Evolutionary conservation across 2,888 invertebrate species (phyloP).

Genomic region (Malthinus seriepunctatus): DNA sequence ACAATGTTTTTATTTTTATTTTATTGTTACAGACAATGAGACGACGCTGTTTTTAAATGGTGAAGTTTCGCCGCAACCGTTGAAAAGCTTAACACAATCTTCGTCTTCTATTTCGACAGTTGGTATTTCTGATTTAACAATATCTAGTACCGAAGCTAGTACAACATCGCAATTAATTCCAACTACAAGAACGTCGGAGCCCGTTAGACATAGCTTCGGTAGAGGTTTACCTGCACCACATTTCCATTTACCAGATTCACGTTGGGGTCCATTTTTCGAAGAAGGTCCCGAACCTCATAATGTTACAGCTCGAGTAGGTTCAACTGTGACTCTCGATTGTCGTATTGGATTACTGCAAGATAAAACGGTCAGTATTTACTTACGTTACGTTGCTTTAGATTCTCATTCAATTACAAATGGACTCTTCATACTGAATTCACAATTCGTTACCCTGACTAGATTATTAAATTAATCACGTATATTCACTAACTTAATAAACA

Average conservation of each 20-base stretch:
- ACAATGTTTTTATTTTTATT: slow-evolving; percentile 1
- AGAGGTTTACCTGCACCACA: slow-evolving; percentile 44
- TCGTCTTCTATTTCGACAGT: slow-evolving; percentile 16
- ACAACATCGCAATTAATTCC: slow-evolving; percentile 14
- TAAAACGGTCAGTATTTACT: slow-evolving; percentile 58
- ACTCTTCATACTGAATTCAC: slow-evolving; percentile 4
- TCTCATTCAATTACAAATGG: slow-evolving; percentile 31
- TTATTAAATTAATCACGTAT: slow-evolving; percentile 17
- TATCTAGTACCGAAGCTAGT: slow-evolving; percentile 14
- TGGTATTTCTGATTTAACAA: slow-evolving; percentile 17
- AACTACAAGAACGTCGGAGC: slow-evolving; percentile 31
- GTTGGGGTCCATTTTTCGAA: slow-evolving; percentile 69
- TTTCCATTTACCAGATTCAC: slow-evolving; percentile 54
- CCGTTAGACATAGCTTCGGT: slow-evolving; percentile 43
- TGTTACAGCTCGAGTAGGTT: slow-evolving; percentile 62
- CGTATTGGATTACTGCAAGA: slow-evolving; percentile 64
- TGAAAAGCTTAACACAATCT: slow-evolving; percentile 22
- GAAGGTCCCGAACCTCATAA: slow-evolving; percentile 61
- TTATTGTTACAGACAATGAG: slow-evolving; percentile 37
- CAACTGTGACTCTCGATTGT: slow-evolving; percentile 62
- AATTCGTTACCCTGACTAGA: slow-evolving; percentile 16
- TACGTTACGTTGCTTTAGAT: slow-evolving; percentile 21
- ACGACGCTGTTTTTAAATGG: slow-evolving; percentile 32
- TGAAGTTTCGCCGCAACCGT: slow-evolving; percentile 28
- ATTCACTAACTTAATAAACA: slow-evolving; percentile 17